These are phyloP conservation scores for Meta bourneti DNA, from an alignment of 2,888 invertebrate species.

Conservation along the genomic window DNA sequence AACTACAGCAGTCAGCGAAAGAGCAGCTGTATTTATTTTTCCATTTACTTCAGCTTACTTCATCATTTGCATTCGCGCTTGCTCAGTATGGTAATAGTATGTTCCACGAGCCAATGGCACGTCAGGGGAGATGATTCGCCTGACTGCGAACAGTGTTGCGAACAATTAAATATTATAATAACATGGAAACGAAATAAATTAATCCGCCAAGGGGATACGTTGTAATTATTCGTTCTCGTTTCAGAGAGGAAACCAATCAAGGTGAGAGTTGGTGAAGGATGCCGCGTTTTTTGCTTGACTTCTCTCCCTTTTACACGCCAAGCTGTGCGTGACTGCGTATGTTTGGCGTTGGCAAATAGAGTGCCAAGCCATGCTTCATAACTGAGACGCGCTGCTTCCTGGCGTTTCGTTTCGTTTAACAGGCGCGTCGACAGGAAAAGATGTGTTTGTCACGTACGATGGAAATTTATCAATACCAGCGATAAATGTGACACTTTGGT, in stretches of 20 bases:
- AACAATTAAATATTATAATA: no score
- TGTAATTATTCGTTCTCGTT: constrained; percentile 11
- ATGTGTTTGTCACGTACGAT: constrained; percentile 29
- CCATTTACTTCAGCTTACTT: no score
- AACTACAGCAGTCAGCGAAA: no score
- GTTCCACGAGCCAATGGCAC: no score
- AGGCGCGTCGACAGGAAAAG: constrained; percentile 18
- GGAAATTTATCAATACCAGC: constrained; percentile 12
- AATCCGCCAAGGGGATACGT: neutral
- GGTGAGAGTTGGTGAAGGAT: neutral
- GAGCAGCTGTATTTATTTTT: no score
- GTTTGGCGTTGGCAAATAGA: constrained; percentile 2
- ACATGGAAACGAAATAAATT: neutral
- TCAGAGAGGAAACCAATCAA: constrained; percentile 1
- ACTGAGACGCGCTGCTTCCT: neutral
- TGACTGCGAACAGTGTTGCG: no score
- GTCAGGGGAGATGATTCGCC: no score
- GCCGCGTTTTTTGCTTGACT: neutral
- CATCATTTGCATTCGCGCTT: no score
- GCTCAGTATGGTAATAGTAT: no score
- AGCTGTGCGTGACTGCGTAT: neutral
- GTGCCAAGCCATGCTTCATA: constrained; percentile 15
- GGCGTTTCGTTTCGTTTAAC: constrained; percentile 41
- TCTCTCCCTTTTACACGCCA: neutral
- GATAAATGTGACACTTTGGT: constrained; percentile 12